Evolutionary conservation across 2,113 vertebrate genomes (phyloP).

Genomic region (Phycodurus eques): DNA sequence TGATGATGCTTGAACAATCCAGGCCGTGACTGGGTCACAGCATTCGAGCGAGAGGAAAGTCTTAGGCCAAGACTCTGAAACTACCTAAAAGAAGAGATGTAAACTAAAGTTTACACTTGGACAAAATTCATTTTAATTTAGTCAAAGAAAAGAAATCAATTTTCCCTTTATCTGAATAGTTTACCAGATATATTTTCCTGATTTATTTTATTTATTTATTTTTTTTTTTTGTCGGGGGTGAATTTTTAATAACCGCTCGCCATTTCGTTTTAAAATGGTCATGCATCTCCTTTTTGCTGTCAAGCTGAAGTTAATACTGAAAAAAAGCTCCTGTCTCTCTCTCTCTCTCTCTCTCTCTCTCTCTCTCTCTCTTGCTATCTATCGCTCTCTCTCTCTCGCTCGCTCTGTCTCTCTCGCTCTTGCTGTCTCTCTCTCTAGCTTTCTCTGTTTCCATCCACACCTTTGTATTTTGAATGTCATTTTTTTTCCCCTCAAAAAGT

Average conservation of each 20-base stretch:
- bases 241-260: conserved; percentile 24
- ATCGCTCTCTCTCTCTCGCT: conserved; percentile 48
- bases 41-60: not conserved
- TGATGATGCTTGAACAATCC: conserved; percentile 13
- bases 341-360: conserved; percentile 48
- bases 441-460: conserved; percentile 51
- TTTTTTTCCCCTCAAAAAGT: conserved; percentile 45
- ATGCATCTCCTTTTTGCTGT: conserved; percentile 19
- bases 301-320: conserved; percentile 13
- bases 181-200: conserved; percentile 37
- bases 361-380: conserved; percentile 42
- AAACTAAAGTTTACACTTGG: not conserved
- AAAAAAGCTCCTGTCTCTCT: conserved; percentile 48
- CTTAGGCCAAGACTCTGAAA: conserved; percentile 2
- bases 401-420: conserved; percentile 49
- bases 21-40: conserved; percentile 2
- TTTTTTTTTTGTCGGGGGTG: conserved; percentile 27
- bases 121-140: not conserved
- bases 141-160: conserved; percentile 16
- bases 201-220: not conserved
- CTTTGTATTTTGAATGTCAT: conserved; percentile 63
- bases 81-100: conserved; percentile 10
- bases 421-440: conserved; percentile 52
- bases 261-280: conserved; percentile 25
- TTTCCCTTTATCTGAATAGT: conserved; percentile 17